A percentile compares a stretch with the other conserved stretches of the same genome.
These are phyloP conservation scores for Microcebus jonahi DNA, from an alignment of 2,113 vertebrate genomes.

Conservation along the genomic window DNA sequence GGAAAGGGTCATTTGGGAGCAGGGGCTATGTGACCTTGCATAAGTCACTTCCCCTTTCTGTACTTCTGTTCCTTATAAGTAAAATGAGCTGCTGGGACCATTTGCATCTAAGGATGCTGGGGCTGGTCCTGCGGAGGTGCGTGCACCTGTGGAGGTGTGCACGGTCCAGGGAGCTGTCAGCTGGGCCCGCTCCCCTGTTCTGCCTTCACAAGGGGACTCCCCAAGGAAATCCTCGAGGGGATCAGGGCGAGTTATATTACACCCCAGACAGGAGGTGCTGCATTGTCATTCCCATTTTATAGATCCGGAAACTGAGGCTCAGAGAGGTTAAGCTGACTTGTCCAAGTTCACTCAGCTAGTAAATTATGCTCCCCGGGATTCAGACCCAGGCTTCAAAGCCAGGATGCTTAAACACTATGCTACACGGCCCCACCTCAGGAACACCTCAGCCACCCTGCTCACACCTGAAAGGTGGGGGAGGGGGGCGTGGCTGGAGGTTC, in stretches of 20 bases:
- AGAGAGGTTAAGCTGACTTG: slow-evolving; percentile 38
- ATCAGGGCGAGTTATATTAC: background rate
- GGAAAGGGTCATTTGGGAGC: background rate
- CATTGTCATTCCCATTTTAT: slow-evolving; percentile 38
- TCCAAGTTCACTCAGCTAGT: slow-evolving; percentile 56
- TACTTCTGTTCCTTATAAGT: background rate
- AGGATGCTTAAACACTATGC: background rate
- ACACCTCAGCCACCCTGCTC: slow-evolving; percentile 9
- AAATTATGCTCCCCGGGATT: slow-evolving; percentile 44
- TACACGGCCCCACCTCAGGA: background rate
- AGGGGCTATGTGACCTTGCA: background rate
- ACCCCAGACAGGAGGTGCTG: background rate
- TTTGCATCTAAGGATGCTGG: background rate
- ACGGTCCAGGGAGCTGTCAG: background rate
- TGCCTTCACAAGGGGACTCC: background rate
- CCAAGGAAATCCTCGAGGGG: background rate
- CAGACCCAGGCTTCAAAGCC: slow-evolving; percentile 60
- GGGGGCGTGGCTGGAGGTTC: background rate
- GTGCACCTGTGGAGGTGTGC: no score
- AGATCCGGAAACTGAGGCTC: slow-evolving; percentile 53
- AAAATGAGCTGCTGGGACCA: background rate
- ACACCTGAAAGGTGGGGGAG: background rate
- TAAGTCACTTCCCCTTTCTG: background rate
- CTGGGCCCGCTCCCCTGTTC: background rate
- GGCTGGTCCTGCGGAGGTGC: background rate